These are phyloP conservation scores for Gibbula magus DNA, from an alignment of 2,888 invertebrate genomes.

Conservation along the genomic window DNA sequence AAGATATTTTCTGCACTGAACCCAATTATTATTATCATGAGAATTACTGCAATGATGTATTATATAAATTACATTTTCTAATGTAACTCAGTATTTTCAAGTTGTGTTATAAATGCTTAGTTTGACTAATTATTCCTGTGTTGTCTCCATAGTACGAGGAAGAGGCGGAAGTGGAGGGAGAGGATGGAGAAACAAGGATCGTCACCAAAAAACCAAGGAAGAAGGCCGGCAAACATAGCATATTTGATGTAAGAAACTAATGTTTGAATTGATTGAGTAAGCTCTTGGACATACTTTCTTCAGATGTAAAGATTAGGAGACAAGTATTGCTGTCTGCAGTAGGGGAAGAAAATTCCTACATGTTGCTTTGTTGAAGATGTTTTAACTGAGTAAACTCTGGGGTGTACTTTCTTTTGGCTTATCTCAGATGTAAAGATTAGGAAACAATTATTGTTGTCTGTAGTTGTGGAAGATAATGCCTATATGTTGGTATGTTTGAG, in stretches of 20 bases:
- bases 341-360: too few species aligned
- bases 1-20: too few species aligned
- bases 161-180: slow-evolving; percentile 62
- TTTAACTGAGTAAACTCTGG: too few species aligned
- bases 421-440: too few species aligned
- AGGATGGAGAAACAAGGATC: slow-evolving; percentile 56
- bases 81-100: not conserved
- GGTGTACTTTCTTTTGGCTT: too few species aligned
- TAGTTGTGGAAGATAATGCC: too few species aligned
- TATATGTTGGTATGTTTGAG: too few species aligned
- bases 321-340: not conserved
- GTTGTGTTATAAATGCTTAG: not conserved
- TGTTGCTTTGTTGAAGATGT: too few species aligned
- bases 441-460: too few species aligned
- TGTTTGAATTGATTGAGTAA: not conserved
- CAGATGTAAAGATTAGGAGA: not conserved
- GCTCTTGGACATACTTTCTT: not conserved
- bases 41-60: too few species aligned
- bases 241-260: slow-evolving; percentile 69
- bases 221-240: slow-evolving; percentile 69
- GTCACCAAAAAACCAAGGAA: slow-evolving; percentile 65
- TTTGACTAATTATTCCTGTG: not conserved
- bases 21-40: too few species aligned
- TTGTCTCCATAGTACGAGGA: slow-evolving; percentile 54
- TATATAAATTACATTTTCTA: too few species aligned